Conservation (phyloP, 2,797 vertebrate genomes). For the Ambastaia sidthimunki region DNA sequence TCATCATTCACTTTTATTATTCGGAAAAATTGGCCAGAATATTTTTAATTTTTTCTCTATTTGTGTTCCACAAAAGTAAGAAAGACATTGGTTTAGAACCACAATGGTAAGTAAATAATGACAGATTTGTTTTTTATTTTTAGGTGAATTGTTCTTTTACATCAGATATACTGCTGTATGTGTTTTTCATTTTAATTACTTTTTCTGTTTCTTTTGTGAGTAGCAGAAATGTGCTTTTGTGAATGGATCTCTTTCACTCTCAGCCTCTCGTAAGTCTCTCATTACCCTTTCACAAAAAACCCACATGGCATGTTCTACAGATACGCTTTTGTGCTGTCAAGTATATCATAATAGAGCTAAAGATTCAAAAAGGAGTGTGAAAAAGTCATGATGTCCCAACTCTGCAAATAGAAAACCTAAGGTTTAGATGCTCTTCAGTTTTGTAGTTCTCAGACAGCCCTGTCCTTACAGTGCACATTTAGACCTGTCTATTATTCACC, state of each 20-base stretch:
- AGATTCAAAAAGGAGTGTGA: conserved; percentile 8
- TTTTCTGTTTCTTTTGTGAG: conserved; percentile 19
- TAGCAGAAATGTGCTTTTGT: neutral
- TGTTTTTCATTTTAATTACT: neutral
- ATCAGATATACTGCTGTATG: neutral
- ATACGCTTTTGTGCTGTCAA: conserved; percentile 17
- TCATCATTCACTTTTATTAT: neutral
- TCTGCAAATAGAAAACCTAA: neutral
- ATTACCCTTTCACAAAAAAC: conserved; percentile 6
- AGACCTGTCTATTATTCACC: neutral
- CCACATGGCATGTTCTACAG: neutral
- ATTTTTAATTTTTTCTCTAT: neutral
- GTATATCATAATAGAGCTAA: neutral
- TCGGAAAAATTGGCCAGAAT: neutral
- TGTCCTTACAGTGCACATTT: conserved; percentile 1
- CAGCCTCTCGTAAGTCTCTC: conserved; percentile 1
- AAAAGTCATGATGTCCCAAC: neutral
- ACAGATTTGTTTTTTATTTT: neutral
- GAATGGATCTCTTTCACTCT: neutral
- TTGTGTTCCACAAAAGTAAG: neutral
- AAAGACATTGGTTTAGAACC: neutral
- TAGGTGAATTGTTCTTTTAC: neutral
- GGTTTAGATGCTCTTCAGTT: conserved; percentile 10
- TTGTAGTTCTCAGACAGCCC: neutral
- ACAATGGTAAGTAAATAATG: neutral